Evolutionary conservation across 2,113 vertebrate species (phyloP), one percentile per base, ranked within the genome.

Genomic region (Cyanistes caeruleus): DNA sequence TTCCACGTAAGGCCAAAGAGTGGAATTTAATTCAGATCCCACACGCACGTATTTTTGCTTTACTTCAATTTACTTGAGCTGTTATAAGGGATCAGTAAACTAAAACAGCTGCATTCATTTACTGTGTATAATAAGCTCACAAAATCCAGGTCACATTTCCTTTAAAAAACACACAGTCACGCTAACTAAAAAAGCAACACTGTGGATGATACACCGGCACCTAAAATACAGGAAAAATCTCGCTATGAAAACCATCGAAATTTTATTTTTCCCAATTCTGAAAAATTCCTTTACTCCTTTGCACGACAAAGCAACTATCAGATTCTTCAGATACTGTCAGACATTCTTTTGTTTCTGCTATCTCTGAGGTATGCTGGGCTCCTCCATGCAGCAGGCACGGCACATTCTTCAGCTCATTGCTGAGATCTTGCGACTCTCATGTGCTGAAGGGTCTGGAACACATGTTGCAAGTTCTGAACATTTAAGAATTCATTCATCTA

Each of bases 271-370:
- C 77, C 86, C 86, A 93, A 81, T 94, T 89, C 63, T 59, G 77
- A 88, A 97, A 93, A 96, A 98, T 98, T 97, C 96, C 96, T 97
- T 96, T 79, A 97, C 90, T 98, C 89, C 93, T 97, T 59, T 90
- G 80, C 80, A 97, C 5, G 74, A 97, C 97, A 97, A 98, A 98
- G 97, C 95, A 41, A 97, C 93, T 88, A 96, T 96, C 97, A 96
- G 97, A 97, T 96, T 97, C 97, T 97, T 96, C 95, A 89, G 21
- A 97, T 92, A 92, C 72, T 97, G 95, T 96, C 78, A 79, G 91
- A 93, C 94, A 85, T 95, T 97, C 98, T 98, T 98, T 98, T 98
- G 98, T 98, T 97, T 94, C 97, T 97, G 87, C 95, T 97, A 95
- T 97, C 96, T 92, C 91, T 79, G 94, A 95, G 95, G 37, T 90